Percentiles rank a stretch among this genome's conserved stretches.
Conservation (phyloP, 2,797 vertebrate species). For the Pteronotus mesoamericanus region DNA sequence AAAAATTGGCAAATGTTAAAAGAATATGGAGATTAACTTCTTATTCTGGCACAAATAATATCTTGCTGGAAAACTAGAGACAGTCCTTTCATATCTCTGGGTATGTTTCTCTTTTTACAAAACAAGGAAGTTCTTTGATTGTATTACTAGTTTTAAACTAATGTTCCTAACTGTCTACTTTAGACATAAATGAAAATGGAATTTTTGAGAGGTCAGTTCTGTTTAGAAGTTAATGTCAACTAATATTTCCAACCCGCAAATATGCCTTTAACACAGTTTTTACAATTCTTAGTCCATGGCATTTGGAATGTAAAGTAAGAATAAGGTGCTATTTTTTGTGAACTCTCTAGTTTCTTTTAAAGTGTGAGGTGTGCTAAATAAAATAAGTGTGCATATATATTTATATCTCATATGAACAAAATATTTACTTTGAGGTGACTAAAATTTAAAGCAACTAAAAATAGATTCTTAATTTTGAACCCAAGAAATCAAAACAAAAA, state of each 20-base stretch:
- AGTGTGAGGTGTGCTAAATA: background rate
- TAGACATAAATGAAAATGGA: background rate
- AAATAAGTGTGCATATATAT: background rate
- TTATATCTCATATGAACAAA: background rate
- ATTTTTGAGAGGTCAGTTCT: background rate
- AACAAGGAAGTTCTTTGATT: background rate
- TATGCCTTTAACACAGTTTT: background rate
- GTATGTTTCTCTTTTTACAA: slow-evolving; percentile 31
- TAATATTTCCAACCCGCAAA: background rate
- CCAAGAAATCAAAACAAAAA: background rate
- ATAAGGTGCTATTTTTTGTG: background rate
- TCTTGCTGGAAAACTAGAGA: background rate
- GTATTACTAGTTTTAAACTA: background rate
- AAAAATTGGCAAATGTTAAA: background rate
- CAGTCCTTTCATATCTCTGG: background rate
- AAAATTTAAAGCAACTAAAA: background rate
- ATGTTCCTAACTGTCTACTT: slow-evolving; percentile 7
- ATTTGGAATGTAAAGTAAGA: background rate
- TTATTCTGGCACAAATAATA: background rate
- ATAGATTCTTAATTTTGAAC: slow-evolving; percentile 4
- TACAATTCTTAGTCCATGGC: background rate
- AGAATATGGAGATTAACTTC: background rate
- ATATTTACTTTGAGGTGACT: background rate
- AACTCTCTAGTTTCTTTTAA: slow-evolving; percentile 2
- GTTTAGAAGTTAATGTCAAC: slow-evolving; percentile 10